Evolutionary conservation across 2,113 vertebrate genomes (phyloP), one percentile per base, ranked within the genome.

Genomic region (Orthonyx spaldingii): DNA sequence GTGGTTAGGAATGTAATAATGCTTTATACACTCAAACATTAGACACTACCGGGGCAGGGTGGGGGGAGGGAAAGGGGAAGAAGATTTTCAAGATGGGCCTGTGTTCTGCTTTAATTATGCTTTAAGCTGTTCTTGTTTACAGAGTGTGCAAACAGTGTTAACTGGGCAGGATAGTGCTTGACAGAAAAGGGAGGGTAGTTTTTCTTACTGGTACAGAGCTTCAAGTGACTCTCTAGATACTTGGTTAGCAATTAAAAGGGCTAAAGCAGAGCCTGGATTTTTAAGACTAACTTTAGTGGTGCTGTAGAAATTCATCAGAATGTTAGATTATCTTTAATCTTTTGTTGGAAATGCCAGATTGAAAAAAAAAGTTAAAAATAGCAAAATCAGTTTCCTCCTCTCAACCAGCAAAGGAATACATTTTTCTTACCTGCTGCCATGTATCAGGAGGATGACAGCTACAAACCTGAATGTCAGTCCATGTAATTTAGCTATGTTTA

Each of bases 91-190:
- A 96, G 97, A 94, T 83, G 89, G 94, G 81, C 89, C 86, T 97
- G 96, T 97, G 86, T 96, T 97, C 95, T 97, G 96, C 96, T 98
- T 97, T 98, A 97, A 95, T 95, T 97, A 95, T 82, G 89, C 95
- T 96, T 97, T 97, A 97, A 97, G 87, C 94, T 97, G 86, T 96
- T 97, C 95, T 97, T 97, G 97, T 98, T 98, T 97, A 98, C 96
- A 96, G 95, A 96, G 90, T 92, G 91, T 96, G 91, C 89, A 96
- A 96, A 93, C 94, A 97, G 96, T 97, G 95, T 98, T 97, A 96
- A 65, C 74, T 92, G 89, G 91, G 91, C 86, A 95, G 91, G 94
- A 84, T 87, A 91, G 75, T 74, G 94, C 85, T 92, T 96, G 93
- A 87, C 6, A 5, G 88, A 83, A 91, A 92, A 91, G 94, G 66